Evolutionary conservation across 2,888 invertebrate species (phyloP), one percentile per base, ranked within the genome.

Genomic region (Drosophila tanythrix): DNA sequence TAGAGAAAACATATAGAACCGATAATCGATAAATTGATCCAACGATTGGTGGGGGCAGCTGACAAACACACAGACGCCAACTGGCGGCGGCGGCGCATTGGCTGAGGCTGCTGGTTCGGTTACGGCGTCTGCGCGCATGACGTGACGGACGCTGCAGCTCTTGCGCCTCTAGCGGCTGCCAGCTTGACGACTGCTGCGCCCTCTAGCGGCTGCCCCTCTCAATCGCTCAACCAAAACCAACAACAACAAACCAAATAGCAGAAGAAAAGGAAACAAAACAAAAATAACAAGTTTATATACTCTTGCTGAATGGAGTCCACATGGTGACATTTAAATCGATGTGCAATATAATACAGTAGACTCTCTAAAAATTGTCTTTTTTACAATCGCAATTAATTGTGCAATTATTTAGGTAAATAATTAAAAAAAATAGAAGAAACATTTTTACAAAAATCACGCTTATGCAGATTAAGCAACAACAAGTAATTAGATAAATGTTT

Each of bases 101-200:
- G 65, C 78, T 81, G 64, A 84, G 70, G 78, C 84, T 85, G 88
- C 84, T 84, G 84, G 84, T 81, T 84, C 88, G 70, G 84, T 85
- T 85, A 81, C 60, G 72, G 70, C 76, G 68, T 58, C 50, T 60
- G 62, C 33, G 59, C 70, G 70, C 57, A 57, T 53, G 21, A 52
- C 51, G 70, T 58, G 64, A 61, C 27, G 48, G 48, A 61, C 61
- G 53, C 74, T 61, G 69, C 60, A 59, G 58, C 70, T 48, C 36
- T 53, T 64, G 77, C 51, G 64, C 43, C 65, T 21, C 15, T 64
- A 36, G 66, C 53, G n/a, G 66, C 66, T 68, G 62, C 40, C 46
- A 59, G 59, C 59, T 66, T 29, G 57, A 58, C 60, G 56, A 57
- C 60, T 60, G 56, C 57, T 59, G 52, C 58, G 33, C 31, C 43